Evolutionary conservation across 2,888 invertebrate genomes (phyloP).

Genomic region (Cheilosia variabilis): DNA sequence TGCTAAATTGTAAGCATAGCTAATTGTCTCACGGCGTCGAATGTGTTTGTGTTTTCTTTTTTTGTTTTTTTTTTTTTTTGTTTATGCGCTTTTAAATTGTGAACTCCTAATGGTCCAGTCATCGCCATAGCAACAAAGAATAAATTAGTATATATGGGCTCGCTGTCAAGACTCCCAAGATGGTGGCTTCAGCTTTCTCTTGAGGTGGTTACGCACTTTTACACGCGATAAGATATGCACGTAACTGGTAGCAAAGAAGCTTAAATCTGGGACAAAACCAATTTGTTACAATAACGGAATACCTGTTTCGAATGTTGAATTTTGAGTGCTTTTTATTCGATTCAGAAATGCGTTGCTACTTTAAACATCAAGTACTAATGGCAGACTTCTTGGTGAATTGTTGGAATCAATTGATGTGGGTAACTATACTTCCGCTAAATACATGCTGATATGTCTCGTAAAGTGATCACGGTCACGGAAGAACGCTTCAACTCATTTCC

Average conservation of each 20-base stretch:
- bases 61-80: conserved; percentile 5
- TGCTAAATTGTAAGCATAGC: conserved; percentile 43
- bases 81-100: not conserved
- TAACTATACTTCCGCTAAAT: conserved; percentile 24
- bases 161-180: conserved; percentile 14
- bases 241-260: conserved; percentile 15
- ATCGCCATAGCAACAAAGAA: conserved; percentile 15
- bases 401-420: not conserved
- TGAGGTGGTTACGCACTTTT: conserved; percentile 37
- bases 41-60: not conserved
- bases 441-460: conserved; percentile 3
- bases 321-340: not conserved
- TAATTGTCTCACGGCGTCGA: conserved; percentile 56
- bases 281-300: not conserved
- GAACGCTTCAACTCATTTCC: conserved; percentile 26
- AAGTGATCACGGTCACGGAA: conserved; percentile 43
- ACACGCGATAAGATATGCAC: conserved; percentile 5
- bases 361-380: not conserved
- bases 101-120: conserved; percentile 14
- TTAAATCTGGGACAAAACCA: conserved; percentile 49
- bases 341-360: not conserved
- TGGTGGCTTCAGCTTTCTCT: conserved; percentile 53
- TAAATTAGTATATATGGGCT: conserved; percentile 40
- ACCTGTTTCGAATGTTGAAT: not conserved
- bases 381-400: not conserved